Base-by-base conservation (phyloP, 1,140 invertebrate species). In the Macrostomum lignano region DNA sequence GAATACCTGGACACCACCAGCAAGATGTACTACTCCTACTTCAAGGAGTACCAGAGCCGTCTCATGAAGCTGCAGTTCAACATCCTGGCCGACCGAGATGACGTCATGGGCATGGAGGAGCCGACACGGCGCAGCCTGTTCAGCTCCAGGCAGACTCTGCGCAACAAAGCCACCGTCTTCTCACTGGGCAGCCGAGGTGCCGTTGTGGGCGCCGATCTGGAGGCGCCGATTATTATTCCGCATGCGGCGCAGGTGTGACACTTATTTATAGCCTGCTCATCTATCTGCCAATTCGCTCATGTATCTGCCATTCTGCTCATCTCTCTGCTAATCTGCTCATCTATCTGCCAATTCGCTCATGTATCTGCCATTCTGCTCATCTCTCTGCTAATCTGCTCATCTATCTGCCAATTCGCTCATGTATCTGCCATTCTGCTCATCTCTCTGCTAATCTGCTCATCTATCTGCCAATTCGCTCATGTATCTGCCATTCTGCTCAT, bases 11-110 rank as follows among this genome's bases (percentile, higher is more conserved):
- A 94, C 47, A 94, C 86, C 1, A 74, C 93, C 67, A 75, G 78
- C 48, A 96, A 96, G 65, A 79, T 96, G 38, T 94, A 93, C 61
- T 91, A 72, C 53, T 88, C 82, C 0, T 96, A 98, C 55, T 98
- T 96, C 56, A 94, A 96, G 60, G 75, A 77, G 0, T 98, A 96
- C 58, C 71, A 74, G 4, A 72, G 73, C 25, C 64, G 75, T 46
- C 60, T 96, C 21, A 72, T 73, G 45, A 70, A 69, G 46, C 62
- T 52, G 33, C 41, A 69, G 62, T 67, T 63, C 55, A 61, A 67
- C 24, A 66, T 68, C 43, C 50, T 58, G 7, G 65, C 67, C 23
- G 61, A 64, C 25, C 65, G 65, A 61, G 82, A 93, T 49, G 84
- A 94, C 61, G 57, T 94, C 24, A 79, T 94, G 73, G 86, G 81